Conservation (phyloP, 2,797 vertebrate species). For the Heliangelus exortis region DNA sequence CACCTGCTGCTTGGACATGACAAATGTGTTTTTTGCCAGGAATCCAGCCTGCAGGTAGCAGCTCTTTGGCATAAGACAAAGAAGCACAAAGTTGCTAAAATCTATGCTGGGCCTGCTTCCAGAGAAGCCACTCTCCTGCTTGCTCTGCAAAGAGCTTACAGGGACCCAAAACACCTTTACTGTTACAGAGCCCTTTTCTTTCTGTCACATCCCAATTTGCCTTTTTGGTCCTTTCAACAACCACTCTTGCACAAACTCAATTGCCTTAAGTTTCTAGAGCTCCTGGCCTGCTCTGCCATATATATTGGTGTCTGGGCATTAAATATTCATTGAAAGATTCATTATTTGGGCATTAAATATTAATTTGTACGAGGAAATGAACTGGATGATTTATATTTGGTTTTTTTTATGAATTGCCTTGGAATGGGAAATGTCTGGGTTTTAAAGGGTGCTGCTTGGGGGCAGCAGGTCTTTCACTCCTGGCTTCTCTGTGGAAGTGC, state of each 20-base stretch:
- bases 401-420: conserved; percentile 35
- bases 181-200: background rate
- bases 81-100: background rate
- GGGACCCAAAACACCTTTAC: background rate
- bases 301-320: conserved; percentile 67
- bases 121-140: background rate
- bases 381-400: conserved; percentile 60
- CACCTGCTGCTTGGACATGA: background rate
- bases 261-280: conserved; percentile 21
- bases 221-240: background rate
- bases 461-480: background rate
- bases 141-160: conserved; percentile 10
- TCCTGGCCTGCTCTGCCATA: background rate
- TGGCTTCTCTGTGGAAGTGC: background rate
- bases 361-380: conserved; percentile 46
- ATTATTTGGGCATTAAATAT: conserved; percentile 80
- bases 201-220: background rate
- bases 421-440: conserved; percentile 43
- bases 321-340: conserved; percentile 77
- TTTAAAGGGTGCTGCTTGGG: background rate
- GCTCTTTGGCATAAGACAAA: background rate
- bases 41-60: background rate
- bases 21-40: background rate
- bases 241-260: background rate
- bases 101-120: background rate